phyloP scores from a whole-genome alignment of 1,140 invertebrate genomes.

The Copidosoma floridanum region DNA sequence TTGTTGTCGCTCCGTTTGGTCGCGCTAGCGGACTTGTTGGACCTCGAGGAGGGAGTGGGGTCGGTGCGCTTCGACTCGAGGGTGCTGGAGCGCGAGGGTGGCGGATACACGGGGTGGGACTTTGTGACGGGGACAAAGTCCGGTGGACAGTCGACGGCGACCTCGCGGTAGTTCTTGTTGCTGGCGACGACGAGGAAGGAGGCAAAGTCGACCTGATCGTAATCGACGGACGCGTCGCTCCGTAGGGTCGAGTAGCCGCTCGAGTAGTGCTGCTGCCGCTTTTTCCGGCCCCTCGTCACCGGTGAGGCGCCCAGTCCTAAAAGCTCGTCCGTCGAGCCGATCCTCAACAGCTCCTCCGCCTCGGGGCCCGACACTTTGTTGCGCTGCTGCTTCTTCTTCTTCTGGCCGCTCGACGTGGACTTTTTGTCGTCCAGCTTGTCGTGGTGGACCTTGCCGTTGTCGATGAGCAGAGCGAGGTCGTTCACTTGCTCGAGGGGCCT shows the following conservation, averaged over 20 bases:
- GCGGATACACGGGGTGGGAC: slow-evolving; percentile 73
- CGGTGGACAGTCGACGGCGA: slow-evolving; percentile 74
- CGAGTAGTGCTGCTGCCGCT: slow-evolving; percentile 45
- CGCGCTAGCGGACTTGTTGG: no score
- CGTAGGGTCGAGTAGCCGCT: slow-evolving; percentile 52
- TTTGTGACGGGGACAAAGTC: slow-evolving; percentile 74
- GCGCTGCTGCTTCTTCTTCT: slow-evolving; percentile 27
- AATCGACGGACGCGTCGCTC: slow-evolving; percentile 57
- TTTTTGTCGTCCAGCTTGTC: slow-evolving; percentile 12
- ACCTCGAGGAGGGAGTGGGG: no score
- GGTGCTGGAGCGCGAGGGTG: slow-evolving; percentile 49
- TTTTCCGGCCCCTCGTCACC: slow-evolving; percentile 37
- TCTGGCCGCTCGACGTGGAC: neutral
- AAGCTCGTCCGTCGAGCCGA: slow-evolving; percentile 57
- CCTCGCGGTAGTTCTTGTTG: slow-evolving; percentile 60
- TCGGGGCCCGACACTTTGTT: slow-evolving; percentile 30
- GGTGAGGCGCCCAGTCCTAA: slow-evolving; percentile 41
- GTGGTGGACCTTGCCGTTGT: slow-evolving; percentile 7
- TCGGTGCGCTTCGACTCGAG: slow-evolving; percentile 32
- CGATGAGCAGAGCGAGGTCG: slow-evolving; percentile 45
- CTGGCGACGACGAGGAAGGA: slow-evolving; percentile 52
- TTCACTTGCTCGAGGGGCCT: slow-evolving; percentile 46
- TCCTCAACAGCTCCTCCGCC: slow-evolving; percentile 44
- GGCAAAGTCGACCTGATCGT: slow-evolving; percentile 36
- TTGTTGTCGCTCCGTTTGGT: slow-evolving; percentile 21